Conservation (phyloP, 2,113 vertebrate species). For the Aptenodytes patagonicus region DNA sequence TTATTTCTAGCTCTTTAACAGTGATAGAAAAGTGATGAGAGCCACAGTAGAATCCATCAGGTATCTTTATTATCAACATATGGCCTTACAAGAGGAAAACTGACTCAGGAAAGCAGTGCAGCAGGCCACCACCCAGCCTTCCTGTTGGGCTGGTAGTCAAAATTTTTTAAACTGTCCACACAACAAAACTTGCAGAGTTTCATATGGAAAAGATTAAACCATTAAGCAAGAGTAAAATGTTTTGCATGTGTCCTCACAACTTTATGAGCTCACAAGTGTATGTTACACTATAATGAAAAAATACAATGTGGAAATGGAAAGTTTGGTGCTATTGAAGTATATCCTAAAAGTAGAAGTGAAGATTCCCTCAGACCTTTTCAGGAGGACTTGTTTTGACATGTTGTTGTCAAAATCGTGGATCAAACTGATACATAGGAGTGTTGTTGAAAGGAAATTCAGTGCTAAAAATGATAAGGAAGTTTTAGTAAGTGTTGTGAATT, state of each 20-base stretch:
- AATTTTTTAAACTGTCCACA: background rate
- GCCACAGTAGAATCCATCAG: background rate
- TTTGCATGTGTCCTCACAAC: conserved; percentile 10
- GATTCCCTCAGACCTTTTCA: conserved; percentile 39
- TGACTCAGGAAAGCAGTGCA: background rate
- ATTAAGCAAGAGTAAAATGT: conserved; percentile 48
- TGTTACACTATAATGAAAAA: background rate
- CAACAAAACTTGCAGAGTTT: background rate
- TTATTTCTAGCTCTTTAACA: conserved; percentile 24
- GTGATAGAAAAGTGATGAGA: background rate
- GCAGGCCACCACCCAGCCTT: background rate
- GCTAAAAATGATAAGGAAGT: background rate
- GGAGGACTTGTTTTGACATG: conserved; percentile 45
- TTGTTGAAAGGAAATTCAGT: background rate
- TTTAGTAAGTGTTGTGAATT: background rate
- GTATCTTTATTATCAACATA: background rate
- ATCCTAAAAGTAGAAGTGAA: background rate
- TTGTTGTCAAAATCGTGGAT: conserved; percentile 43
- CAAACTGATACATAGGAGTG: background rate
- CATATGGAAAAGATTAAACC: background rate
- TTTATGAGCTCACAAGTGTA: background rate
- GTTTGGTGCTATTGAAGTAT: background rate
- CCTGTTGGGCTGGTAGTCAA: background rate
- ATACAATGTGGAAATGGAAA: background rate
- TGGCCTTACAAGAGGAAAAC: background rate